Evolutionary conservation across 2,113 vertebrate genomes (phyloP).

Genomic region (Apeltes quadracus): DNA sequence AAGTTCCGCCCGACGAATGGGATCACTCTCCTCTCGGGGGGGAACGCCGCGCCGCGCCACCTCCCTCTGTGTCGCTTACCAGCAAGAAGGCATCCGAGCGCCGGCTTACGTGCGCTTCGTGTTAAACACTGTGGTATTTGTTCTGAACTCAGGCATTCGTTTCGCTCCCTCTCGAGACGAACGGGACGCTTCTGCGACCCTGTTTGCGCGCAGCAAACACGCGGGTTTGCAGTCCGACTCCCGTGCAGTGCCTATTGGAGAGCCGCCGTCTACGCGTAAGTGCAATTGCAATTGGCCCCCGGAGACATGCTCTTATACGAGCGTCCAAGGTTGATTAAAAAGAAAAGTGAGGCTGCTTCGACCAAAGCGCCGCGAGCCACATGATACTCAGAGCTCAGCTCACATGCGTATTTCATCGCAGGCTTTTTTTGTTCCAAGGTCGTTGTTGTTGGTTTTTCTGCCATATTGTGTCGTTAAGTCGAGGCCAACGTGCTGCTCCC

Average conservation of each 20-base stretch:
- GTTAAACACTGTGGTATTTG: constrained; percentile 9
- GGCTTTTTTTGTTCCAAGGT: neutral
- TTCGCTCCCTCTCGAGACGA: too few relatives aligned
- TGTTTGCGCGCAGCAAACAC: too few relatives aligned
- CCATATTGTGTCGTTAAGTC: constrained; percentile 18
- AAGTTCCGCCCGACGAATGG: constrained; percentile 18
- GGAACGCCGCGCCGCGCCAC: neutral
- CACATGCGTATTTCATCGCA: neutral
- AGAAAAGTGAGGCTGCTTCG: neutral
- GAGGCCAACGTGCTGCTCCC: neutral
- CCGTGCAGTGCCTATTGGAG: neutral
- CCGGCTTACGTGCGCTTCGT: neutral
- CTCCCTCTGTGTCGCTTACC: constrained; percentile 1
- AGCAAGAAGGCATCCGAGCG: neutral
- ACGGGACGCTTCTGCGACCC: too few relatives aligned
- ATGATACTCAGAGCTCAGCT: neutral
- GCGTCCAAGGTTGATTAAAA: neutral
- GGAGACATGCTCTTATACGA: neutral
- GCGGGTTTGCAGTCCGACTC: too few relatives aligned
- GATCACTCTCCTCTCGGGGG: neutral
- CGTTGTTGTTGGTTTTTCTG: too few relatives aligned
- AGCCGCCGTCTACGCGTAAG: neutral
- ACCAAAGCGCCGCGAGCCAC: neutral
- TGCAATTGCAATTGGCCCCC: neutral
- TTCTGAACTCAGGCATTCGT: too few relatives aligned